These are phyloP conservation scores for Poeciliopsis prolifica DNA, from an alignment of 2,113 vertebrate genomes.

Conservation along the genomic window DNA sequence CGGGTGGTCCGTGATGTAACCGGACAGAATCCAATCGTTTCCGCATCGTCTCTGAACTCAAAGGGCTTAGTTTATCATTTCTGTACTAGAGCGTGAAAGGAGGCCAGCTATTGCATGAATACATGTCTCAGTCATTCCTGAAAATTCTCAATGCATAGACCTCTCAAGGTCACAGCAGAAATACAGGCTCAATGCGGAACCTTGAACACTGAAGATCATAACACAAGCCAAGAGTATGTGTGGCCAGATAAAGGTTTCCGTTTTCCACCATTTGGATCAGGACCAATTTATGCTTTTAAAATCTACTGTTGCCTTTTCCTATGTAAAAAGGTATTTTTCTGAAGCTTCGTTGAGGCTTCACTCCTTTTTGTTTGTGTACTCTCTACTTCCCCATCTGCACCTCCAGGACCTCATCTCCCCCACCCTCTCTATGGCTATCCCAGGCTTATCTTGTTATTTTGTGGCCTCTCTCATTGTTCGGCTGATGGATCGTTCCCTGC, in stretches of 20 bases:
- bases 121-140: neutral
- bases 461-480: slow-evolving; percentile 54
- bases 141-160: slow-evolving; percentile 4
- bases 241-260: neutral
- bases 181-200: neutral
- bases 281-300: neutral
- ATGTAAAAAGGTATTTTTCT: neutral
- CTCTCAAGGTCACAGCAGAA: slow-evolving; percentile 25
- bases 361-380: neutral
- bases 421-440: slow-evolving; percentile 27
- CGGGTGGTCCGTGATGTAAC: slow-evolving; percentile 22
- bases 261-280: neutral
- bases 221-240: neutral
- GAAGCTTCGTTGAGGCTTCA: neutral
- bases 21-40: slow-evolving; percentile 7
- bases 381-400: neutral
- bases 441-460: slow-evolving; percentile 54
- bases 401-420: slow-evolving; percentile 27
- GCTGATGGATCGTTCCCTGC: slow-evolving; percentile 58
- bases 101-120: slow-evolving; percentile 24
- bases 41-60: slow-evolving; percentile 20
- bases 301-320: neutral
- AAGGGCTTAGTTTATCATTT: slow-evolving; percentile 10
- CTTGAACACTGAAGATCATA: neutral
- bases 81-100: neutral